Evolutionary conservation across 2,888 invertebrate species (phyloP), one percentile per base, ranked within the genome.

Genomic region (Drosophila gaucha): DNA sequence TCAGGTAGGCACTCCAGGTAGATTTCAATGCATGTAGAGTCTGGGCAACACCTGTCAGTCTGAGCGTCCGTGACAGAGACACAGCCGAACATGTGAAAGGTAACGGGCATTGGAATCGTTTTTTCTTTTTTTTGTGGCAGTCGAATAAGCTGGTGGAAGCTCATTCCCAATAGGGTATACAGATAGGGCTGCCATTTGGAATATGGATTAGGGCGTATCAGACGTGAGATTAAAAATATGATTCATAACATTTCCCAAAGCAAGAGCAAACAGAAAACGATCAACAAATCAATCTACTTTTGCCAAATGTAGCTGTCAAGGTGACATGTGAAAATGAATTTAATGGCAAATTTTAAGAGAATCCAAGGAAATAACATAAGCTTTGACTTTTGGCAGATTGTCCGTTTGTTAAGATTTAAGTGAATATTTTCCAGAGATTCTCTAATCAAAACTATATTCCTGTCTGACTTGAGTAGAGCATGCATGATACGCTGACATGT

Each of bases 41-140:
- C 18, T 63, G 24, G 46, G 43, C 59, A 65, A 49, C 59, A 79
- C 74, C 78, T 76, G 69, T 41, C 63, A 39, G 36, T 33, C 51
- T 67, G 74, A 28, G 18, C n/a, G 22, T 16, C 52, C 69, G 58
- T 80, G 63, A 74, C 74, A 74, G 57, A 50, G 30, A 43, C 26
- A 38, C 30, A 24, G 20, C 41, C 30, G 36, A 36, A 18, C 31
- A 63, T 49, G 62, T 26, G 14, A 24, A 31, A 43, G 58, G 58
- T 14, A 20, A 14, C 20, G 59, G 62, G 18, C 59, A 36, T 59
- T 59, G n/a, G 43, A 31, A 14, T 60, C 3, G 9, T 6, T 2
- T 24, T 26, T 14, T 5, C 8, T 28, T 30, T 26, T 26, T 36
- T 62, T 30, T 35, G 16, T 33, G 39, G n/a, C 63, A 60, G 30